A percentile compares a stretch with the other conserved stretches of the same genome.
phyloP scores from a whole-genome alignment of 2,797 vertebrate genomes.

The Enteromius treurensis region DNA sequence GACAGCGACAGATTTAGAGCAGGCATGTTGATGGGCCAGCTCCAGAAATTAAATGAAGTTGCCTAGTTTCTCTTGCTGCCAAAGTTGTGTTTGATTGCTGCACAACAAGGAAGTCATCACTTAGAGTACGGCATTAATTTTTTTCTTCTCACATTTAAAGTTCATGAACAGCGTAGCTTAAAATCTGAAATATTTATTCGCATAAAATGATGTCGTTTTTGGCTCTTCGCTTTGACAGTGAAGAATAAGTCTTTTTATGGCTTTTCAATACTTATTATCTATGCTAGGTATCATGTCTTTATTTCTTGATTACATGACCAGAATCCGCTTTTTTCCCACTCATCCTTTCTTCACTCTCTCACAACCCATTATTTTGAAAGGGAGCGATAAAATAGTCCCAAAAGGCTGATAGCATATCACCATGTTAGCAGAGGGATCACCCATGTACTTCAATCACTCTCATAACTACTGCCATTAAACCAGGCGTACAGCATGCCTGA shows the following conservation, averaged over 20 bases:
- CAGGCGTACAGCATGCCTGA: constrained; percentile 42
- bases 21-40: constrained; percentile 38
- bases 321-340: not conserved
- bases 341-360: not conserved
- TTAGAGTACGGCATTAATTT: constrained; percentile 20
- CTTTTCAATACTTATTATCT: constrained; percentile 3
- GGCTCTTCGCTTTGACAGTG: not conserved
- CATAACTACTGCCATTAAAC: constrained; percentile 51
- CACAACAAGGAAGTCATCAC: constrained; percentile 35
- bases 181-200: not conserved
- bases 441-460: constrained; percentile 43
- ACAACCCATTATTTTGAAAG: constrained; percentile 16
- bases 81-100: constrained; percentile 39
- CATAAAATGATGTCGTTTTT: constrained; percentile 9
- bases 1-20: constrained; percentile 58
- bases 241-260: constrained; percentile 11
- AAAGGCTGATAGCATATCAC: constrained; percentile 44
- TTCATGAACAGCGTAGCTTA: not conserved
- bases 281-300: constrained; percentile 9
- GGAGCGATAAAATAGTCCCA: constrained; percentile 27
- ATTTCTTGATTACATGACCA: constrained; percentile 6
- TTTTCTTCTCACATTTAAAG: constrained; percentile 23
- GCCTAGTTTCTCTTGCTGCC: constrained; percentile 41
- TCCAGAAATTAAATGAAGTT: constrained; percentile 53
- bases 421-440: constrained; percentile 48